A percentile compares a stretch with the other conserved stretches of the same genome.
Conservation (phyloP, 2,113 vertebrate species). For the Sander vitreus region DNA sequence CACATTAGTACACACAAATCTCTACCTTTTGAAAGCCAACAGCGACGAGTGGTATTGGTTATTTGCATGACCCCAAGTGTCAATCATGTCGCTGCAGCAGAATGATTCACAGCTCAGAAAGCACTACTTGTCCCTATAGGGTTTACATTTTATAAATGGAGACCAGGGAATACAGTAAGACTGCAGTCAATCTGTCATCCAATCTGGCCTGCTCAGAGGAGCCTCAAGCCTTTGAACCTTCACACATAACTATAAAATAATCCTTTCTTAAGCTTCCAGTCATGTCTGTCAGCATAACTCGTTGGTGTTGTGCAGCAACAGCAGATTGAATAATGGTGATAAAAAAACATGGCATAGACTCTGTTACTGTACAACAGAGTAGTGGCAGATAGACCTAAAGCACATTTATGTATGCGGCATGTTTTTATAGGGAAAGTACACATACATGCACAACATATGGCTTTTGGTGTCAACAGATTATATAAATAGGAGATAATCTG, state of each 20-base stretch:
- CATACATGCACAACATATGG: conserved; percentile 27
- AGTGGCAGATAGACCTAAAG: background rate
- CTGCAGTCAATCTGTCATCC: conserved; percentile 68
- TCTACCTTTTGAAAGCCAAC: conserved; percentile 23
- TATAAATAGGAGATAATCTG: conserved; percentile 39
- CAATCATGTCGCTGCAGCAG: conserved; percentile 9
- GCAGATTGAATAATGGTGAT: conserved; percentile 15
- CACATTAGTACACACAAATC: background rate
- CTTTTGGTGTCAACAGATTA: conserved; percentile 45
- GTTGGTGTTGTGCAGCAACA: background rate
- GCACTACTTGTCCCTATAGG: conserved; percentile 26
- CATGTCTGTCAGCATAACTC: conserved; percentile 17
- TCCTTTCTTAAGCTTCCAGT: conserved; percentile 42
- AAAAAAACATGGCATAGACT: background rate
- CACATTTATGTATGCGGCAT: background rate
- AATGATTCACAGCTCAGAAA: conserved; percentile 44
- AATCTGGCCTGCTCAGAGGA: conserved; percentile 57
- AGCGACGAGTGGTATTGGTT: conserved; percentile 5
- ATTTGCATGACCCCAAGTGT: conserved; percentile 49
- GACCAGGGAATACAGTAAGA: conserved; percentile 43
- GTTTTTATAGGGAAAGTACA: background rate
- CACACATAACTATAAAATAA: conserved; percentile 44
- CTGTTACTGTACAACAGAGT: background rate
- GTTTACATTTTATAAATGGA: conserved; percentile 53
- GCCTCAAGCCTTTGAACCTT: conserved; percentile 52